Conservation (phyloP, 2,797 vertebrate genomes). For the Ficedula albicollis region DNA sequence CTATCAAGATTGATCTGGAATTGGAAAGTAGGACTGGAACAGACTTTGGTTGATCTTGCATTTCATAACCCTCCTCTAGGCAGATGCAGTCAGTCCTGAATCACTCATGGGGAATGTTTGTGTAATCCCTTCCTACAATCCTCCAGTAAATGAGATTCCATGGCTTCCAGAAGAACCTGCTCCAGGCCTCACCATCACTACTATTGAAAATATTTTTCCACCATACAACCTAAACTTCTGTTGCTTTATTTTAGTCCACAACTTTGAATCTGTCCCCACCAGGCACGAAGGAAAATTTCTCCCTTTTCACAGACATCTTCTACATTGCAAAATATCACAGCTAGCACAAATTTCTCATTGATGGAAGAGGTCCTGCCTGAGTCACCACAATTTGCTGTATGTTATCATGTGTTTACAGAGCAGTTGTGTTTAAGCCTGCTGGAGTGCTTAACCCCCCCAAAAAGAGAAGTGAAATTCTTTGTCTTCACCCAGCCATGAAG, state of each 20-base stretch:
- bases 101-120: not conserved
- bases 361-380: not conserved
- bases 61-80: constrained; percentile 37
- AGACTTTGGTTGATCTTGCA: not conserved
- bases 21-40: not conserved
- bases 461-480: not conserved
- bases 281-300: not conserved
- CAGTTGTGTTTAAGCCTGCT: not conserved
- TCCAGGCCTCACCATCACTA: not conserved
- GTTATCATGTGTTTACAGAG: not conserved
- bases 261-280: not conserved
- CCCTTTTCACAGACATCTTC: not conserved
- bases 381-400: not conserved
- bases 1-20: not conserved
- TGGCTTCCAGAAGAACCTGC: not conserved
- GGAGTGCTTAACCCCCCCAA: not conserved
- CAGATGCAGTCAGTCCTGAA: not conserved
- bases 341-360: not conserved
- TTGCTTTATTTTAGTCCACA: not conserved
- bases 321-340: not conserved
- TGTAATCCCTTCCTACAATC: constrained; percentile 15
- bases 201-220: constrained; percentile 20
- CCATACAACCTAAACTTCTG: not conserved
- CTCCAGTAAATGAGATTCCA: constrained; percentile 22
- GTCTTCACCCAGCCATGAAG: not conserved